These are phyloP conservation scores for Muscicapa striata DNA, from an alignment of 2,797 vertebrate genomes.

Conservation along the genomic window DNA sequence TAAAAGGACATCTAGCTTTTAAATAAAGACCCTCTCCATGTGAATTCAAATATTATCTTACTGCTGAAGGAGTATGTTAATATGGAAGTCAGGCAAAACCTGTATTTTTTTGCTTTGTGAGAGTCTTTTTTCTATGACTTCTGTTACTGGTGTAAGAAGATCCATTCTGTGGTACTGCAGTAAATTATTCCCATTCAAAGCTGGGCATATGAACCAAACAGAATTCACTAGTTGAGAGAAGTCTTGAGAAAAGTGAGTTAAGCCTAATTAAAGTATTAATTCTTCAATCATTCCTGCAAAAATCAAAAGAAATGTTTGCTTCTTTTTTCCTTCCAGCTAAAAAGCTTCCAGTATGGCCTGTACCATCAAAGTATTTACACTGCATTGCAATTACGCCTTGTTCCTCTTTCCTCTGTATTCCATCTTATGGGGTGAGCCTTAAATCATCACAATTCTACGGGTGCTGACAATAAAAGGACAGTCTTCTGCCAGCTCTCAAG, in stretches of 20 bases:
- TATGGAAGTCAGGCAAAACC: background rate
- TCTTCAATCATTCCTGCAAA: conserved; percentile 5
- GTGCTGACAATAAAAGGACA: background rate
- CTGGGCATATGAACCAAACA: background rate
- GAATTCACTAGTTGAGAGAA: background rate
- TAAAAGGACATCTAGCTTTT: background rate
- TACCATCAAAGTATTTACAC: background rate
- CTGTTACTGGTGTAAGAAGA: background rate
- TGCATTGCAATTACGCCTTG: background rate
- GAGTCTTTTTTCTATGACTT: background rate
- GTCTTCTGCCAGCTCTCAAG: background rate
- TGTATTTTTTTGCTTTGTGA: background rate
- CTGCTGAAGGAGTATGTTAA: background rate
- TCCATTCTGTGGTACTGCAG: background rate
- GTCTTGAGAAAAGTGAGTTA: background rate
- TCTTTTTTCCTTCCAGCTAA: background rate
- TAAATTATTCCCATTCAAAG: background rate
- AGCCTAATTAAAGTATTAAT: background rate
- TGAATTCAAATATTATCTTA: background rate
- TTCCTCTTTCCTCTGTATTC: background rate
- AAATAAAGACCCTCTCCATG: background rate
- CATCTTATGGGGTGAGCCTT: background rate
- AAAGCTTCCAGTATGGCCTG: background rate
- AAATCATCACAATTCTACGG: background rate
- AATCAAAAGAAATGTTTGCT: background rate